Base-by-base conservation (phyloP, 1,140 invertebrate genomes). In the Dendroctonus ponderosae region DNA sequence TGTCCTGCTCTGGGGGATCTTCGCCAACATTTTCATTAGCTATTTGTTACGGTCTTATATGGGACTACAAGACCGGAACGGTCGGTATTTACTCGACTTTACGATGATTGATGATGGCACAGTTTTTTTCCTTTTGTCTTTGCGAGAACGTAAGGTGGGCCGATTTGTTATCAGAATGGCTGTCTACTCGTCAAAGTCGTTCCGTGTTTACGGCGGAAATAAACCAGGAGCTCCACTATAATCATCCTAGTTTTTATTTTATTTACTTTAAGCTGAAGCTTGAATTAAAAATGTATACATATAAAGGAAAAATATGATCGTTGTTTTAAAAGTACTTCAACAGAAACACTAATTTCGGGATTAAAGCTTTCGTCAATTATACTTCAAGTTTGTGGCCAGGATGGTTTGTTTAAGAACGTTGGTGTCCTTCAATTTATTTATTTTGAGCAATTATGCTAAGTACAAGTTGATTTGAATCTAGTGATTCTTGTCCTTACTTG, bases 21-120 rank as follows among this genome's bases (percentile, higher is more conserved):
- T 75, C 72, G 69, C 67, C 70, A 75, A 75, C 74, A 75, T 75
- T 75, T 75, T 75, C 74, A 75, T 75, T 75, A 74, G 74, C 74
- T 74, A 75, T 75, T 75, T 75, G 74, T 75, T 75, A 75, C 70
- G 60, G 74, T 66, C 64, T 67, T 69, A 69, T 69, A 63, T 44
- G 53, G 61, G 61, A 54, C 66, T 68, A 68, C 61, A 57, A 58
- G 44, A 57, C 56, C 56, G 60, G 61, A 62, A 68, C 61, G 51
- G 54, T 41, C 53, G 66, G 66, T 68, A 68, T 68, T 68, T 68
- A 63, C 66, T 56, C 43, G 60, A 68, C 50, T 67, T 67, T 68
- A 68, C 59, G 60, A 68, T 68, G 66, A 68, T 68, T 58, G 61
- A 68, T 68, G 66, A 61, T 48, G 12, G 49, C 43, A 12, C 40